Evolutionary conservation across 2,113 vertebrate species (phyloP).

Genomic region (Athene cunicularia): DNA sequence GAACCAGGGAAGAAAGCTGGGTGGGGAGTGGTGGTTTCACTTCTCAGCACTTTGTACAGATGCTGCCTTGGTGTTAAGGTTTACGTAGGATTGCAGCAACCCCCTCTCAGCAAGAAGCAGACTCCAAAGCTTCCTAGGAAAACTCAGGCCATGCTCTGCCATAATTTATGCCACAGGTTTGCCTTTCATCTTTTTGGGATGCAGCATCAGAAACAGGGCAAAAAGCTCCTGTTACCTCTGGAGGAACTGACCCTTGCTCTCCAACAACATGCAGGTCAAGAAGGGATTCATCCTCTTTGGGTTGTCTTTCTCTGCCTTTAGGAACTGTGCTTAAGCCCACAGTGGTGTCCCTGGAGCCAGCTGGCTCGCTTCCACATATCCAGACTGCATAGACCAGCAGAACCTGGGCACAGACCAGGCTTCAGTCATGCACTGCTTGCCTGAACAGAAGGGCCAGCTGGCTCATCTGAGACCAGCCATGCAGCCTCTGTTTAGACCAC

Average conservation of each 20-base stretch:
- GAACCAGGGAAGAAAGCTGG: not conserved
- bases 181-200: conserved; percentile 29
- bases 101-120: conserved; percentile 5
- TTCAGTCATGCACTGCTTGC: not conserved
- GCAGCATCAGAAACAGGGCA: not conserved
- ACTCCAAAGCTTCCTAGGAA: not conserved
- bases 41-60: not conserved
- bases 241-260: not conserved
- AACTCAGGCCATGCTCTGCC: not conserved
- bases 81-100: not conserved
- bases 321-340: not conserved
- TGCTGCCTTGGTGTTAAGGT: not conserved
- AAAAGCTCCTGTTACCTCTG: not conserved
- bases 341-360: not conserved
- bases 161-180: not conserved
- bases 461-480: not conserved
- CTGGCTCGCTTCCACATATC: not conserved
- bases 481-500: not conserved
- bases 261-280: not conserved
- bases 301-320: not conserved
- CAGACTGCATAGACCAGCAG: not conserved
- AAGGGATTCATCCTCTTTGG: not conserved
- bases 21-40: not conserved
- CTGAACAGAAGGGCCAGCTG: not conserved
- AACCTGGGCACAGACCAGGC: not conserved